A percentile compares a stretch with the other conserved stretches of the same genome.
Evolutionary conservation across 2,797 vertebrate species (phyloP).

Genomic region (Gymnodraco acuticeps): DNA sequence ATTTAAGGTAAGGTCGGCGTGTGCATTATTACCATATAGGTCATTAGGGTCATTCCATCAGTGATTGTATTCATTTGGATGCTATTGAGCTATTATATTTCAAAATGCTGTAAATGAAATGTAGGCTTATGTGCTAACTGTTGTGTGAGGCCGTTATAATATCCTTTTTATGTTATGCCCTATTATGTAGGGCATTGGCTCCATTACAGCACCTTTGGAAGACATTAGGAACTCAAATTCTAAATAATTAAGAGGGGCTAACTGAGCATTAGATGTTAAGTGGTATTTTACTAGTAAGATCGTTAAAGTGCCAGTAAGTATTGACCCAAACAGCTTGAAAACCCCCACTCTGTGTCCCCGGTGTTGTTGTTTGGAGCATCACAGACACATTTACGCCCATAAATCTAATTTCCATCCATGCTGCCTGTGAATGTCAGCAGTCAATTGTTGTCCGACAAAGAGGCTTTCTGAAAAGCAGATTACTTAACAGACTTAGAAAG

Average conservation of each 20-base stretch:
- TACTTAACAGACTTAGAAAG: constrained; percentile 55
- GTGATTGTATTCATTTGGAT: constrained; percentile 21
- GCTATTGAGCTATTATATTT: not conserved
- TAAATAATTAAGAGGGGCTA: constrained; percentile 74
- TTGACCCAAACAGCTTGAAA: constrained; percentile 47
- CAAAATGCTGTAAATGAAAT: constrained; percentile 20
- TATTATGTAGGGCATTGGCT: constrained; percentile 53
- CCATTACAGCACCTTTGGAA: constrained; percentile 38
- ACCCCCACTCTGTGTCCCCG: constrained; percentile 37
- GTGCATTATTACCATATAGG: not conserved
- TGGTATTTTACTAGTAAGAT: constrained; percentile 57
- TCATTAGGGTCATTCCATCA: not conserved
- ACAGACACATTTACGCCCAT: constrained; percentile 51
- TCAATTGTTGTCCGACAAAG: constrained; percentile 41
- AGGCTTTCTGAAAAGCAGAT: constrained; percentile 64
- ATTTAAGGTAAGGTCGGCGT: not conserved
- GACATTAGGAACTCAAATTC: constrained; percentile 50
- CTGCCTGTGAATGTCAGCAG: constrained; percentile 41
- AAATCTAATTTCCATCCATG: constrained; percentile 51
- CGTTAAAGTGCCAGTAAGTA: constrained; percentile 62
- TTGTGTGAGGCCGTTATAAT: constrained; percentile 1
- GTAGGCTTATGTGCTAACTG: not conserved
- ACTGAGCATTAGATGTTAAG: constrained; percentile 61
- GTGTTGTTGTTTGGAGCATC: constrained; percentile 51
- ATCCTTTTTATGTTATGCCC: constrained; percentile 21